Evolutionary conservation across 2,888 invertebrate species (phyloP).

Genomic region (Ectobius pallidus): DNA sequence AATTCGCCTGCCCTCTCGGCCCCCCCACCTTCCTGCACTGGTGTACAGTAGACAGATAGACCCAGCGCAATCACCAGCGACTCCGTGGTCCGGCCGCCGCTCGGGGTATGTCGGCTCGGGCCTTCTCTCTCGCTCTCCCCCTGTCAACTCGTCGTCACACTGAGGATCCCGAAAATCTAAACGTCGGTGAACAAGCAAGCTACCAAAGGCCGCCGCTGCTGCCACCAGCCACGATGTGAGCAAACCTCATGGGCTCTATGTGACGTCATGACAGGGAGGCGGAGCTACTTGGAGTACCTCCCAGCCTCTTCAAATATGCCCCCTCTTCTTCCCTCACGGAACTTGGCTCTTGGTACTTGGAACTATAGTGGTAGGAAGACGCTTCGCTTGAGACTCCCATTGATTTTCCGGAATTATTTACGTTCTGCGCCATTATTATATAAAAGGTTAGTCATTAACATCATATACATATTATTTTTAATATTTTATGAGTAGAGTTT

Average conservation of each 20-base stretch:
- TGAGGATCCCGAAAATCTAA: constrained; percentile 34
- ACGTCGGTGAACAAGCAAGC: constrained; percentile 24
- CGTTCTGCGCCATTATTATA: neutral
- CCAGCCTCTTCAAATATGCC: constrained; percentile 31
- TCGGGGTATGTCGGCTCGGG: constrained; percentile 23
- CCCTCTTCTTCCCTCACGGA: constrained; percentile 20
- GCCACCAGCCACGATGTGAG: constrained; percentile 31
- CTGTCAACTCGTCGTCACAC: constrained; percentile 42
- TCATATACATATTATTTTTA: neutral
- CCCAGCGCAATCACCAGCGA: constrained; percentile 42
- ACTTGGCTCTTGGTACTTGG: constrained; percentile 25
- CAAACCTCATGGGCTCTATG: constrained; percentile 42
- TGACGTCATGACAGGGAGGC: constrained; percentile 43
- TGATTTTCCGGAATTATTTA: neutral
- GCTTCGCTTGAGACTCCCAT: neutral
- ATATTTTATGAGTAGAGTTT: neutral
- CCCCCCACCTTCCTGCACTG: constrained; percentile 10
- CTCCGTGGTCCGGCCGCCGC: constrained; percentile 41
- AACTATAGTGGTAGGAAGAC: constrained; percentile 29
- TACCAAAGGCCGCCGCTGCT: constrained; percentile 38
- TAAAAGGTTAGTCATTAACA: neutral
- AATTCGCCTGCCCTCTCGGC: constrained; percentile 30
- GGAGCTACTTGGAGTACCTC: constrained; percentile 33
- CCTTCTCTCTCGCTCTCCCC: constrained; percentile 30
- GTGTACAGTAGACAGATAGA: constrained; percentile 33